These are phyloP conservation scores for Limosa lapponica DNA, from an alignment of 2,797 vertebrate genomes.

Conservation along the genomic window DNA sequence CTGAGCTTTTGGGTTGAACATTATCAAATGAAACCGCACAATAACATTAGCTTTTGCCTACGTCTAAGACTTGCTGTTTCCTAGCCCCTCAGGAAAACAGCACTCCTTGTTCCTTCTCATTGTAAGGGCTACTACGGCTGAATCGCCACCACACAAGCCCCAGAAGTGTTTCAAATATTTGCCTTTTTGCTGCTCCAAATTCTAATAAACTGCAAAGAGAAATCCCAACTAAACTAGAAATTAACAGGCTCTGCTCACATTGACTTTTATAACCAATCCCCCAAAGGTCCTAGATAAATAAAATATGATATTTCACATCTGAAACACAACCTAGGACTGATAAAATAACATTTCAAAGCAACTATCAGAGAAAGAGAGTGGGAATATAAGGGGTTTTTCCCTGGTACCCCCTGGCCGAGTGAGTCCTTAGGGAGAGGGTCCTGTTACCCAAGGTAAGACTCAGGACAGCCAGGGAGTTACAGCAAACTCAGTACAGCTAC, in stretches of 20 bases:
- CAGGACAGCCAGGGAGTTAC: not conserved
- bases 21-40: not conserved
- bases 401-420: fast-evolving
- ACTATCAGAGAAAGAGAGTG: not conserved
- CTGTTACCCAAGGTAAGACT: not conserved
- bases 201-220: not conserved
- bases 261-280: not conserved
- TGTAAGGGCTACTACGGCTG: not conserved
- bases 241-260: not conserved
- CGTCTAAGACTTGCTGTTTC: not conserved
- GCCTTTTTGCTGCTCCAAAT: not conserved
- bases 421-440: not conserved
- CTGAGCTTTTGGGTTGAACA: too few relatives aligned
- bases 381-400: not conserved
- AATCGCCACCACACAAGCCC: not conserved
- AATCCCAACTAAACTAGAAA: not conserved
- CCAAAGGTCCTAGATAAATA: not conserved
- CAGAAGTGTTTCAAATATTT: not conserved
- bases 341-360: not conserved
- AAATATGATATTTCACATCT: not conserved
- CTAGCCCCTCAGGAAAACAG: not conserved
- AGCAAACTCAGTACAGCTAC: not conserved
- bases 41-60: not conserved
- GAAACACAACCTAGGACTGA: not conserved
- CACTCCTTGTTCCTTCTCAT: not conserved